Conservation (phyloP, 1,140 invertebrate genomes). For the Pseudachorutes palmiensis region DNA sequence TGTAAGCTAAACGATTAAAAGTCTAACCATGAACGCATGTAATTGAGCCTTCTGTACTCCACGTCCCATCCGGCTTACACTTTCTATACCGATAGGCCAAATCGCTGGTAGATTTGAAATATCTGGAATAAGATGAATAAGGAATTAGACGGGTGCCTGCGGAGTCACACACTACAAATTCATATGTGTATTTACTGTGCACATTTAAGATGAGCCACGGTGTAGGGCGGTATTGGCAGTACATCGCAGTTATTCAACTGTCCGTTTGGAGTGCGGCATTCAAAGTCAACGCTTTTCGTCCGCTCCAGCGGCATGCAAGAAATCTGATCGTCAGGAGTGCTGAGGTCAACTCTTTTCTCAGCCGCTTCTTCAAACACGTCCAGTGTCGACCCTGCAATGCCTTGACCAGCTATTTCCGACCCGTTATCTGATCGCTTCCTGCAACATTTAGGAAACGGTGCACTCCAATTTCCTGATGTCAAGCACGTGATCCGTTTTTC, state of each 20-base stretch:
- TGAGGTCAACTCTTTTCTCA: constrained; percentile 6
- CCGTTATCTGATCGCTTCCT: background rate
- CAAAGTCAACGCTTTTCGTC: constrained; percentile 29
- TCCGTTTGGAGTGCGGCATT: constrained; percentile 23
- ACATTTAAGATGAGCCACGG: constrained; percentile 29
- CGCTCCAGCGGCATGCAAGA: constrained; percentile 16
- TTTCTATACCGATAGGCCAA: constrained; percentile 25
- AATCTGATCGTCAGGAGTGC: background rate
- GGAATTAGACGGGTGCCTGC: too few species aligned
- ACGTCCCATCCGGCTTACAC: constrained; percentile 17
- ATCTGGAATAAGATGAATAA: too few species aligned
- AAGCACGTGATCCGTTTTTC: constrained; percentile 6
- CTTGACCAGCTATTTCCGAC: background rate
- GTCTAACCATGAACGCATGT: constrained; percentile 15
- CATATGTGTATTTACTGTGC: constrained; percentile 19
- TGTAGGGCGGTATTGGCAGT: constrained; percentile 23
- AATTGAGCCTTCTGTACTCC: constrained; percentile 20
- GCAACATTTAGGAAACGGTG: constrained; percentile 26
- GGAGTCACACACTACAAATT: too few species aligned
- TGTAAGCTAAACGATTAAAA: too few species aligned
- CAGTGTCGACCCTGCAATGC: background rate
- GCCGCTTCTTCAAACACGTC: constrained; percentile 21
- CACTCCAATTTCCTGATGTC: constrained; percentile 21
- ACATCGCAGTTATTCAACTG: constrained; percentile 15
- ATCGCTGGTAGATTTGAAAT: constrained; percentile 24